Base-by-base conservation (phyloP, 2,888 invertebrate genomes). In the Heliconius erato region DNA sequence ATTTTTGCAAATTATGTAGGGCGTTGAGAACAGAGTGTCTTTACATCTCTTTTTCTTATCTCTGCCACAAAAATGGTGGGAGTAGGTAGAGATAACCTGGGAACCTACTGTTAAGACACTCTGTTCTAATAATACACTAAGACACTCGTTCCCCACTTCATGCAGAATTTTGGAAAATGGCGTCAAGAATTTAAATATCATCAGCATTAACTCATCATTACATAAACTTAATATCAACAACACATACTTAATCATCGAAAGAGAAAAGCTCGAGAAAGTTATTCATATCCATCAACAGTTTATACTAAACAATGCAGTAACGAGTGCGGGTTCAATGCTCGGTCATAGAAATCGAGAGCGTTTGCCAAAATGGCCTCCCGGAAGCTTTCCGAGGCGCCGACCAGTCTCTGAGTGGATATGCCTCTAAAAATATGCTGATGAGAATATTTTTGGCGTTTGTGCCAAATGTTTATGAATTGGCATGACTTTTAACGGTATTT, bases 311-410 rank as follows among this genome's bases (percentile, higher is more conserved):
- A 40, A 40, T 23, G 35, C 69, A 26, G 40, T 6, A 40, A 69
- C 11, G n/a, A 71, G 71, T 71, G 71, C 44, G 71, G 26, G 71
- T 49, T 72, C 65, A 65, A 49, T 72, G 80, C 65, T 32, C 80
- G 74, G 26, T 35, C 26, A 28, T 59, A n/a, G 80, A 76, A 67
- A 76, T 16, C 35, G 69, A 76, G 49, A 80, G 80, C 69, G 72
- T 72, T 63, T 40, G 80, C 80, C 80, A 76, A 68, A 74, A 28
- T 49, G 6, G 80, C 67, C 1, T 9, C 23, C 32, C 65, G 49
- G 28, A 23, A 28, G 74, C 65, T 26, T 40, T 67, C 40, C 26
- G 19, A 9, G 65, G 68, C 68, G 80, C 68, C 80, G 35, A 40
- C 74, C n/a, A 23, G 80, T 78, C 77, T 78, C 44, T 9, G 40